Percentiles rank a stretch among this genome's conserved stretches.
Evolutionary conservation across 2,797 vertebrate species (phyloP).

Genomic region (Linurgus olivaceus): DNA sequence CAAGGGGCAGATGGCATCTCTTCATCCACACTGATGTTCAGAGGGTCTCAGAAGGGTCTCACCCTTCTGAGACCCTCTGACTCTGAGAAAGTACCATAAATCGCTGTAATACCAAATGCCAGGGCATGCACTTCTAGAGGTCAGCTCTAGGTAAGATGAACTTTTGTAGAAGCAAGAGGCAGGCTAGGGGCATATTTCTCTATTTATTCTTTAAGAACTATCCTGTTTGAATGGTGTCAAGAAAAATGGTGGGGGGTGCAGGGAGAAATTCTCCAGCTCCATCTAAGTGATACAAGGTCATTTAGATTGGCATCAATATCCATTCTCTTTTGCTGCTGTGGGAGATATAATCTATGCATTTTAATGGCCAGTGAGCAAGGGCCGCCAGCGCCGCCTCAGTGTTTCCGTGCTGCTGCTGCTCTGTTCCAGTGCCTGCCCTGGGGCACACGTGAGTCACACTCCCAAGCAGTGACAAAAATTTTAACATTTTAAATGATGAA

Average conservation of each 20-base stretch:
- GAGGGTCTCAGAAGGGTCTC: no score
- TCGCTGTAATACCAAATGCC: background rate
- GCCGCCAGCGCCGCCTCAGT: background rate
- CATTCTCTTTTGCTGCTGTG: background rate
- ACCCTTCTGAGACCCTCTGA: background rate
- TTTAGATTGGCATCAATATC: background rate
- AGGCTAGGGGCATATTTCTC: background rate
- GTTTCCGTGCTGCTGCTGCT: background rate
- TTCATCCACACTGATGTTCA: background rate
- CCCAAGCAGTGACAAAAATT: background rate
- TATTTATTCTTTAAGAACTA: conserved; percentile 21
- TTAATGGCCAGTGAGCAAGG: background rate
- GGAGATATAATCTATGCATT: background rate
- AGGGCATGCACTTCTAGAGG: background rate
- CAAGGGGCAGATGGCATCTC: background rate
- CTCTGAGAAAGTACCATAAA: background rate
- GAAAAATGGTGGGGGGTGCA: background rate
- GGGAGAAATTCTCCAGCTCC: background rate
- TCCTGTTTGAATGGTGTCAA: conserved; percentile 23
- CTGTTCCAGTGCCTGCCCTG: background rate
- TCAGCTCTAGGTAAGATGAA: conserved; percentile 17
- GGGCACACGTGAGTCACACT: background rate
- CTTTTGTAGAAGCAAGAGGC: background rate
- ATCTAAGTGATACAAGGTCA: background rate
- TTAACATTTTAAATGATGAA: background rate